These are phyloP conservation scores for Pelmatolapia mariae DNA, from an alignment of 2,113 vertebrate species.

Conservation along the genomic window DNA sequence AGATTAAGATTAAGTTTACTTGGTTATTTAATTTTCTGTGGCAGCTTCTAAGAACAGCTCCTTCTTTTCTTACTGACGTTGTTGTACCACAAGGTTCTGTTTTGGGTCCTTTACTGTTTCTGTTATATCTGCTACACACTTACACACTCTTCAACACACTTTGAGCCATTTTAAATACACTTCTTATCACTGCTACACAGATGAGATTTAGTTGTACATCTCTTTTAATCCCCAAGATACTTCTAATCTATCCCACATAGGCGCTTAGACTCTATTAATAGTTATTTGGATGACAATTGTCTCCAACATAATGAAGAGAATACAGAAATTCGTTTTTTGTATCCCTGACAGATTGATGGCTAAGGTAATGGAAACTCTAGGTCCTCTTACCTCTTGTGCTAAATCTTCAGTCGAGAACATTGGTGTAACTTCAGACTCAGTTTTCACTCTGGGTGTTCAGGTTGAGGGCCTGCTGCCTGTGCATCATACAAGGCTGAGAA, in stretches of 20 bases:
- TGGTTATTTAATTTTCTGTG: neutral
- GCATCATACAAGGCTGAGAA: neutral
- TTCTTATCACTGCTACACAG: neutral
- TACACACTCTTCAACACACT: neutral
- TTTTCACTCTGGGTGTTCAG: neutral
- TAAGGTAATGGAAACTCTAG: neutral
- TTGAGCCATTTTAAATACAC: neutral
- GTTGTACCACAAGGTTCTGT: neutral
- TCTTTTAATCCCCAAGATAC: neutral
- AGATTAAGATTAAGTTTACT: neutral
- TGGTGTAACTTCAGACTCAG: neutral
- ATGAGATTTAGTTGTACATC: neutral
- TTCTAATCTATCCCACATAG: neutral
- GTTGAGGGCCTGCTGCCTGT: neutral
- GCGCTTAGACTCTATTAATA: neutral
- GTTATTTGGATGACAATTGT: neutral
- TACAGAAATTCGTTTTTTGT: fast-evolving
- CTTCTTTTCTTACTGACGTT: neutral
- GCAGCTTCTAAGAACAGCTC: neutral
- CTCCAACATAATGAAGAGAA: neutral
- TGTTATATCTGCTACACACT: neutral
- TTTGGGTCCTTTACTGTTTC: neutral
- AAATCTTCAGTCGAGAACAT: neutral
- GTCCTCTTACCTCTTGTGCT: neutral
- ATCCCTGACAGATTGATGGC: neutral